Percentiles rank a stretch among this genome's conserved stretches.
Evolutionary conservation across 2,888 invertebrate species (phyloP).

Genomic region (Melangyna quadrimaculata): DNA sequence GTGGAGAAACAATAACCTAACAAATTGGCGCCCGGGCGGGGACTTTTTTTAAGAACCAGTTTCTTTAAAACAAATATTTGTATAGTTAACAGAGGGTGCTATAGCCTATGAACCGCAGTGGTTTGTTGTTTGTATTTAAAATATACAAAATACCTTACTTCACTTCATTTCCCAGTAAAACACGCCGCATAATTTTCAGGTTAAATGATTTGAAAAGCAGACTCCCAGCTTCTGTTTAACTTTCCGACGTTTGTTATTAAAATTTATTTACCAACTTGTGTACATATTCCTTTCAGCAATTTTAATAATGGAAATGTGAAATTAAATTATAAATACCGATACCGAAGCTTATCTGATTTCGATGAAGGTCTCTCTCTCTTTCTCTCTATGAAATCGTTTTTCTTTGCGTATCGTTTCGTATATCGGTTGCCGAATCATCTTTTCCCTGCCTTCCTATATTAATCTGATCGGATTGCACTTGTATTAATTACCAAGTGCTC

Average conservation of each 20-base stretch:
- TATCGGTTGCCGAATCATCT: neutral
- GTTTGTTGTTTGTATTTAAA: neutral
- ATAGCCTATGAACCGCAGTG: neutral
- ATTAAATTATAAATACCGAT: slow-evolving; percentile 44
- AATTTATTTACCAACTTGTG: neutral
- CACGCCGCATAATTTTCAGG: neutral
- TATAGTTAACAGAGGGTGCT: neutral
- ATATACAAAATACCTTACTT: neutral
- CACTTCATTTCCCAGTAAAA: neutral
- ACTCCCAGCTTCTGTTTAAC: neutral
- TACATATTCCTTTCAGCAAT: neutral
- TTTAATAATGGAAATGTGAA: slow-evolving; percentile 32
- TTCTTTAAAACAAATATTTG: neutral
- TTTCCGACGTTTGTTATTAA: neutral
- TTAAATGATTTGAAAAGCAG: neutral
- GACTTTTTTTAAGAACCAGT: neutral
- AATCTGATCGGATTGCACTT: slow-evolving; percentile 36
- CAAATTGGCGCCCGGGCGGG: neutral
- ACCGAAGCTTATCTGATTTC: slow-evolving; percentile 48
- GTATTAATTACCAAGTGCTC: slow-evolving; percentile 49
- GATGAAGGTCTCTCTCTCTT: slow-evolving; percentile 2
- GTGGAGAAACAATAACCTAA: neutral
- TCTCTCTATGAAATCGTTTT: neutral
- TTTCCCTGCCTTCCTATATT: neutral
- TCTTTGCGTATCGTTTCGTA: neutral